Evolutionary conservation across 2,113 vertebrate genomes (phyloP).

Genomic region (Cyprinodon variegatus): DNA sequence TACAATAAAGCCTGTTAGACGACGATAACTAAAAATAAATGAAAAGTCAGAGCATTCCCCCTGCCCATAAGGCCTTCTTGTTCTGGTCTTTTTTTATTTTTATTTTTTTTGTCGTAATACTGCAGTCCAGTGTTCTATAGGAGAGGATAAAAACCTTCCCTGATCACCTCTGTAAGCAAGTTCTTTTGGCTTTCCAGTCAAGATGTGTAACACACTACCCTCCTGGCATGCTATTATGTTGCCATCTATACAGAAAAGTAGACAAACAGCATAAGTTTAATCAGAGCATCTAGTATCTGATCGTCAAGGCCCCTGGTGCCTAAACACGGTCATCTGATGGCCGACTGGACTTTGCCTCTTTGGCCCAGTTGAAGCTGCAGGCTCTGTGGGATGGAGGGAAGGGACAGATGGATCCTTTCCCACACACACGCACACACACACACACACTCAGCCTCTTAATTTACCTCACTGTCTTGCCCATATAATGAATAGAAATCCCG

Average conservation of each 20-base stretch:
- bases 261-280: slow-evolving; percentile 77
- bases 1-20: slow-evolving; percentile 43
- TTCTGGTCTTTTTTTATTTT: slow-evolving; percentile 50
- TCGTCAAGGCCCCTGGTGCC: slow-evolving; percentile 49
- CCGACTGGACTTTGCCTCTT: slow-evolving; percentile 44
- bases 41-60: slow-evolving; percentile 57
- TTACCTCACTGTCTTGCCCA: slow-evolving; percentile 29
- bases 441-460: slow-evolving; percentile 31
- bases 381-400: slow-evolving; percentile 53
- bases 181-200: slow-evolving; percentile 56
- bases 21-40: slow-evolving; percentile 62
- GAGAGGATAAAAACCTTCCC: slow-evolving; percentile 54
- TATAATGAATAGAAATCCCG: slow-evolving; percentile 33
- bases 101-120: slow-evolving; percentile 45
- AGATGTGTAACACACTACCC: slow-evolving; percentile 71
- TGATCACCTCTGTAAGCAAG: slow-evolving; percentile 46
- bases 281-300: slow-evolving; percentile 59
- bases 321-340: slow-evolving; percentile 37
- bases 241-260: slow-evolving; percentile 63
- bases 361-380: slow-evolving; percentile 30
- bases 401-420: slow-evolving; percentile 65
- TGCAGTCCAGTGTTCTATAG: slow-evolving; percentile 40
- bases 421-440: slow-evolving; percentile 26
- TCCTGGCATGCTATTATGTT: slow-evolving; percentile 59
- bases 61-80: slow-evolving; percentile 30